Conservation (phyloP, 2,797 vertebrate genomes). For the Dendrocincla tyrannina region DNA sequence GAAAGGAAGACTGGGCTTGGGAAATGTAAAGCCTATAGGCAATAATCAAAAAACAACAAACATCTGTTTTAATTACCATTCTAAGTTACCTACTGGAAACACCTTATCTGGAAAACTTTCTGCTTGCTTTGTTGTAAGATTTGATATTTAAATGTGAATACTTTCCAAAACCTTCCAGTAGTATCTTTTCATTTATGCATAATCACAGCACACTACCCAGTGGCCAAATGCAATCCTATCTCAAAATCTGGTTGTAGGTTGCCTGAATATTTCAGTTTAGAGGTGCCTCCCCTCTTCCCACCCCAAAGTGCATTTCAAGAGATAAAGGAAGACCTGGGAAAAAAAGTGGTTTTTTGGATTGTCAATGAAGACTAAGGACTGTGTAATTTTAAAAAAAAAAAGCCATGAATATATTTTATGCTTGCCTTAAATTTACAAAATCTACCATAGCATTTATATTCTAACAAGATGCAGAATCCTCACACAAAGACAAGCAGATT, state of each 20-base stretch:
- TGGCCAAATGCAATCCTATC: background rate
- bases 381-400: background rate
- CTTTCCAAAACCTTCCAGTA: background rate
- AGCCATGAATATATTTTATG: background rate
- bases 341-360: background rate
- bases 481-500: background rate
- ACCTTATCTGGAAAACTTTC: background rate
- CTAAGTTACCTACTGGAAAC: background rate
- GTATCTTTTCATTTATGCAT: background rate
- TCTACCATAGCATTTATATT: background rate
- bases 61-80: background rate
- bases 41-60: background rate
- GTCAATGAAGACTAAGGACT: background rate
- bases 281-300: background rate
- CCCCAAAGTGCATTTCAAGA: background rate
- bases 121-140: background rate
- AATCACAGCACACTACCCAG: background rate
- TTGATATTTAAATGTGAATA: background rate
- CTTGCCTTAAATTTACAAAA: background rate
- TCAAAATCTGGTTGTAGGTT: background rate
- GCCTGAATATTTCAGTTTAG: background rate
- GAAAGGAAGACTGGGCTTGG: background rate
- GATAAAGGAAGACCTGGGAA: background rate
- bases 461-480: background rate
- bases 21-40: background rate